These are phyloP conservation scores for Andinoacara biseriatus DNA, from an alignment of 2,113 vertebrate genomes.

Conservation along the genomic window DNA sequence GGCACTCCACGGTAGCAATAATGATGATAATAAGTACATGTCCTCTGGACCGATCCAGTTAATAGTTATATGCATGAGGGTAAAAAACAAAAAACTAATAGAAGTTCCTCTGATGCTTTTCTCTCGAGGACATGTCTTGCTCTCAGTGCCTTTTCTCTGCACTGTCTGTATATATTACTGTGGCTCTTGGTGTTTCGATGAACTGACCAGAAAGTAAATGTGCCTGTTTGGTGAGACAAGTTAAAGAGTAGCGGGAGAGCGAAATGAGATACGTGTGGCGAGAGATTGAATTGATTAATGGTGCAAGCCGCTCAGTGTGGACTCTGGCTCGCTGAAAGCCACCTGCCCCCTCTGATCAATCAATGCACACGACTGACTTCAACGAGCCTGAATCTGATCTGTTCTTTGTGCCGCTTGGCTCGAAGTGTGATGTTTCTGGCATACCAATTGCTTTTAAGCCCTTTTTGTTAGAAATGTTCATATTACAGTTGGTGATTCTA, in stretches of 20 bases:
- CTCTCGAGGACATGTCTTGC: not conserved
- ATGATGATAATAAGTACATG: not conserved
- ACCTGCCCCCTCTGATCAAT: slow-evolving; percentile 33
- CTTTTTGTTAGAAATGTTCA: not conserved
- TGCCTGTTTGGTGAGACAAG: slow-evolving; percentile 26
- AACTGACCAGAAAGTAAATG: slow-evolving; percentile 40
- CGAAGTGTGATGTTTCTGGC: not conserved
- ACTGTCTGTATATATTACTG: slow-evolving; percentile 29
- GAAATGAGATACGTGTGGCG: slow-evolving; percentile 13
- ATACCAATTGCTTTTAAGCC: not conserved
- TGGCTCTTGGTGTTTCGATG: not conserved
- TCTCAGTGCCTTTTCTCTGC: not conserved
- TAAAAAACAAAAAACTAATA: not conserved
- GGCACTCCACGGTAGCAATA: not conserved
- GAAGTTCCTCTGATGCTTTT: not conserved
- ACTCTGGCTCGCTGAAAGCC: slow-evolving; percentile 23
- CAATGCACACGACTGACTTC: slow-evolving; percentile 35
- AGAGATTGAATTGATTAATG: slow-evolving; percentile 56
- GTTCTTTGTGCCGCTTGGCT: not conserved
- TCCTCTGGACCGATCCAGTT: not conserved
- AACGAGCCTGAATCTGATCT: not conserved
- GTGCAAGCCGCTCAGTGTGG: slow-evolving; percentile 42
- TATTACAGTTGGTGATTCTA: too few species aligned
- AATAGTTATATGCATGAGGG: slow-evolving; percentile 3
- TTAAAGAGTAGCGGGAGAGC: slow-evolving; percentile 14